These are phyloP conservation scores for Phymatocera aterrima DNA, from an alignment of 2,888 invertebrate genomes.

Conservation along the genomic window DNA sequence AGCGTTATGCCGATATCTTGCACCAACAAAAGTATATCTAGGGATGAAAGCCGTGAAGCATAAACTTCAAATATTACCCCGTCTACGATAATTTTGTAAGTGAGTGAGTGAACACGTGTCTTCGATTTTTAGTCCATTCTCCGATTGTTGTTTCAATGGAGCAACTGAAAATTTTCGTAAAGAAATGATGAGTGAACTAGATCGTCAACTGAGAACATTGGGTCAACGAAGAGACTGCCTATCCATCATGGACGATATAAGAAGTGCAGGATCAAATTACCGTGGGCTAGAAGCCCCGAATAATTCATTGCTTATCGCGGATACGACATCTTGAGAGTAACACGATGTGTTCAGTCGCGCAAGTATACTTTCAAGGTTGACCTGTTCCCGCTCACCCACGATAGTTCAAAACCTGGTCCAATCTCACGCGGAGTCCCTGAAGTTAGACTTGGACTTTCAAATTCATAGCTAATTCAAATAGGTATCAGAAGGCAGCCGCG, in stretches of 20 bases:
- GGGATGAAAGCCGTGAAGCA: too few species aligned
- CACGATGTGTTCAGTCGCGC: conserved; percentile 15
- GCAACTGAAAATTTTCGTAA: background rate
- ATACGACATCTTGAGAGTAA: conserved; percentile 16
- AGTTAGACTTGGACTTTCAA: background rate
- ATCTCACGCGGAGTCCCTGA: conserved; percentile 17
- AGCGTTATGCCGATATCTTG: conserved; percentile 8
- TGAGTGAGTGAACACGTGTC: too few species aligned
- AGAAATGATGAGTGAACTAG: background rate
- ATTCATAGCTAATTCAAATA: background rate
- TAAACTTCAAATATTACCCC: too few species aligned
- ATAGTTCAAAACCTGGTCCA: background rate
- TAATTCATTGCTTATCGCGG: background rate
- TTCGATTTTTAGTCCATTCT: too few species aligned
- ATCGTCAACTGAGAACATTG: too few species aligned
- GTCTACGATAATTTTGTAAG: too few species aligned
- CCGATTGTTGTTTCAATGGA: too few species aligned
- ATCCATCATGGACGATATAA: background rate
- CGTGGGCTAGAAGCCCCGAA: background rate
- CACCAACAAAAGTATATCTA: background rate
- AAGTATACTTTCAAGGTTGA: conserved; percentile 30
- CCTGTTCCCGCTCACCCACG: conserved; percentile 31
- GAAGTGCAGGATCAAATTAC: background rate
- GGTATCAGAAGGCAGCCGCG: background rate
- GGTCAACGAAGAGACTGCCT: background rate